A percentile compares a stretch with the other conserved stretches of the same genome.
Evolutionary conservation across 1,140 invertebrate genomes (phyloP).

Genomic region (Lepidurus arcticus): DNA sequence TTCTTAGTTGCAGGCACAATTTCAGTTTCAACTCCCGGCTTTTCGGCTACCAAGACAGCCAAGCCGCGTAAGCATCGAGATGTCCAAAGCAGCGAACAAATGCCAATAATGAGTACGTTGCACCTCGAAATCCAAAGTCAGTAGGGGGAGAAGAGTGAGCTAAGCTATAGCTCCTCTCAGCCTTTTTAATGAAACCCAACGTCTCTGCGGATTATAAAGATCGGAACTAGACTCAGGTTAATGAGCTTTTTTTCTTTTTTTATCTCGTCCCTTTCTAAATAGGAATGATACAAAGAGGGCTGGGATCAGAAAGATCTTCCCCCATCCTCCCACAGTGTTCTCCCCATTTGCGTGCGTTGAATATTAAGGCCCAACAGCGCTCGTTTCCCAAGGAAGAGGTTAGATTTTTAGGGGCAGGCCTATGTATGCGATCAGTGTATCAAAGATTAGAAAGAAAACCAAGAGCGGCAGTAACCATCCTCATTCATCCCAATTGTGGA

Average conservation of each 20-base stretch:
- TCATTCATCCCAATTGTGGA: constrained; percentile 12
- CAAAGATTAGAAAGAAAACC: background rate
- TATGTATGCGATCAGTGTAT: background rate
- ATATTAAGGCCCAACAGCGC: background rate
- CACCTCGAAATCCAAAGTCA: background rate
- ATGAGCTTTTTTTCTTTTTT: background rate
- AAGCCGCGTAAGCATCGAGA: no score
- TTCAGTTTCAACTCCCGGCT: no score
- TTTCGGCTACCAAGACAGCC: no score
- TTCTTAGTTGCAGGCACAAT: background rate
- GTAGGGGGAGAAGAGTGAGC: no score
- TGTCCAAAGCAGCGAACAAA: background rate
- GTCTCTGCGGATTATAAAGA: constrained; percentile 12
- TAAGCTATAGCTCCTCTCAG: background rate
- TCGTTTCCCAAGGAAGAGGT: background rate
- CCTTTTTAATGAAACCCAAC: background rate
- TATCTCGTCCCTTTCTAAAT: background rate
- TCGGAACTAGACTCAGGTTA: constrained; percentile 6
- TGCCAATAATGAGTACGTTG: background rate
- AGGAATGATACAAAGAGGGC: background rate
- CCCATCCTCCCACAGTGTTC: background rate
- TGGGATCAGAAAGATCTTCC: background rate
- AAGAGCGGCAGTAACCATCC: background rate
- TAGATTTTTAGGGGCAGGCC: background rate
- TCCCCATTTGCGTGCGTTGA: background rate